Evolutionary conservation across 2,113 vertebrate genomes (phyloP).

Genomic region (Glaucomys volans): DNA sequence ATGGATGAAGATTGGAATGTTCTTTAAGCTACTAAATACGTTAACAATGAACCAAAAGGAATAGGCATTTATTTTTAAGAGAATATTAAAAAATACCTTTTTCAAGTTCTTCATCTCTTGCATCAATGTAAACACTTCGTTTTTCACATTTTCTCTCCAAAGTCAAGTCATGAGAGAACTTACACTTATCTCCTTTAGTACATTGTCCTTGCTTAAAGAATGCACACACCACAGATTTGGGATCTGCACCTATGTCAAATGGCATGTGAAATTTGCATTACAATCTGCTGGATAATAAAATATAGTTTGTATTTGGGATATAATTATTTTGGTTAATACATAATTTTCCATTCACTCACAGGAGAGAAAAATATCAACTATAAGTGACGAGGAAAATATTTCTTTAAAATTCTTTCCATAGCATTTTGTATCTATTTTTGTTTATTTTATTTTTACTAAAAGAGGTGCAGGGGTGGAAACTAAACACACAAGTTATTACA

Average conservation of each 20-base stretch:
- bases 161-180: conserved; percentile 97
- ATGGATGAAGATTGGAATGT: neutral
- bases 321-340: neutral
- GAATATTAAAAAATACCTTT: conserved; percentile 88
- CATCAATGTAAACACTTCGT: conserved; percentile 96
- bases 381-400: neutral
- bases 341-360: neutral
- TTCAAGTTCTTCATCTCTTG: conserved; percentile 97
- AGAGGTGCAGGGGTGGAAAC: neutral
- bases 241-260: conserved; percentile 92
- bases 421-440: conserved; percentile 10
- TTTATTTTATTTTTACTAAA: conserved; percentile 28
- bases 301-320: neutral
- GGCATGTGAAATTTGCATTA: neutral
- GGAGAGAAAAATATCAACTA: neutral
- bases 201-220: conserved; percentile 99
- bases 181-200: conserved; percentile 99
- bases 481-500: neutral
- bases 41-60: neutral
- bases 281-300: neutral
- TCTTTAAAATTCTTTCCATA: conserved; percentile 2
- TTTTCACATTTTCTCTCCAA: conserved; percentile 99
- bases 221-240: conserved; percentile 98
- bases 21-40: conserved; percentile 36
- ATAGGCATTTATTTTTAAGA: neutral